Percentiles rank a stretch among this genome's conserved stretches.
phyloP scores from a whole-genome alignment of 2,113 vertebrate genomes.

The Onychostruthus taczanowskii region DNA sequence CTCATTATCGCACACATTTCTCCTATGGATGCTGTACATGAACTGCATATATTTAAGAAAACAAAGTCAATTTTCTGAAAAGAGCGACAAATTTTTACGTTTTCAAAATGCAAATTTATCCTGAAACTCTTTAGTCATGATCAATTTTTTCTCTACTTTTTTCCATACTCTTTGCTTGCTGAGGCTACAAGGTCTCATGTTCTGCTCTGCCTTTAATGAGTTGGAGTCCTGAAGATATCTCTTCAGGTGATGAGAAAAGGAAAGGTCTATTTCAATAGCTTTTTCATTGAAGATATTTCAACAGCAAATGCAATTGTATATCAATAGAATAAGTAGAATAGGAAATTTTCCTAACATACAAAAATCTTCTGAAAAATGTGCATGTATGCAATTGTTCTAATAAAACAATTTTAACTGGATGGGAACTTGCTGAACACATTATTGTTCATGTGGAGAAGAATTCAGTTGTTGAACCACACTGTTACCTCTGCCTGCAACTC shows the following conservation, averaged over 20 bases:
- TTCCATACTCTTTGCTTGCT: not conserved
- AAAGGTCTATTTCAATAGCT: not conserved
- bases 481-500: not conserved
- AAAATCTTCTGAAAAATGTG: not conserved
- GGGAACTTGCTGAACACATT: not conserved
- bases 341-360: not conserved
- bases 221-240: not conserved
- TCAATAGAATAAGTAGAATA: not conserved
- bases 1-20: not conserved
- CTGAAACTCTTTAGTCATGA: not conserved
- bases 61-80: fast-evolving
- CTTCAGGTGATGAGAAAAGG: not conserved
- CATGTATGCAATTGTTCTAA: not conserved
- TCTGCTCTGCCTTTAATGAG: not conserved
- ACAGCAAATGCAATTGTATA: not conserved
- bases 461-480: not conserved
- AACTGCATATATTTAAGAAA: not conserved
- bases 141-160: not conserved
- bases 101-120: not conserved
- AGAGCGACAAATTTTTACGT: not conserved
- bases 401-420: not conserved
- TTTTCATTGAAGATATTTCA: not conserved
- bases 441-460: not conserved
- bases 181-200: not conserved
- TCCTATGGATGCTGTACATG: not conserved